Evolutionary conservation across 1,140 invertebrate genomes (phyloP).

Genomic region (Lasaia peninsularis): DNA sequence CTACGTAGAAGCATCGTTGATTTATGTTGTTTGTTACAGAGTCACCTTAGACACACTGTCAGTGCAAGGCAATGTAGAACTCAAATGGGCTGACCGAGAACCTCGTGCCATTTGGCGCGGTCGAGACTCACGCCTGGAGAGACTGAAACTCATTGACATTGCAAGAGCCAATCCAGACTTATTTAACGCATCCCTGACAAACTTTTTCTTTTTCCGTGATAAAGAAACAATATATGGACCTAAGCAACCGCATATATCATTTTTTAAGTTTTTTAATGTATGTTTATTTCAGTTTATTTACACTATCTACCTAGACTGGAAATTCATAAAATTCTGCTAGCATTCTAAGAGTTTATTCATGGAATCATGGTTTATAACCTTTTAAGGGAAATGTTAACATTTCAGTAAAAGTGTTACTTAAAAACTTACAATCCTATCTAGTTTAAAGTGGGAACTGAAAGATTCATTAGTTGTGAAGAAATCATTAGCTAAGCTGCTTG

Average conservation of each 20-base stretch:
- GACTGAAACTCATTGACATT: conserved; percentile 91
- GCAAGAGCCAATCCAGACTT: conserved; percentile 86
- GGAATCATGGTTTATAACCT: too few relatives aligned
- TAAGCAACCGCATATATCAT: conserved; percentile 89
- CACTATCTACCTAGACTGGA: background rate
- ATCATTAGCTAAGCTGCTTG: too few relatives aligned
- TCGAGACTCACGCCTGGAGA: conserved; percentile 89
- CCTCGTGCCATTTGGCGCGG: conserved; percentile 94
- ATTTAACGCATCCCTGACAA: conserved; percentile 95
- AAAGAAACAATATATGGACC: conserved; percentile 92
- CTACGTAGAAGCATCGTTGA: too few relatives aligned
- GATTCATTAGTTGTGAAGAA: too few relatives aligned
- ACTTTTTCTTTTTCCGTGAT: conserved; percentile 97
- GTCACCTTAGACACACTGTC: conserved; percentile 93
- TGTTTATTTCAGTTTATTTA: conserved; percentile 40
- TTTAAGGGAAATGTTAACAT: too few relatives aligned
- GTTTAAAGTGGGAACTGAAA: too few relatives aligned
- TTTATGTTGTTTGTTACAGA: conserved; percentile 72
- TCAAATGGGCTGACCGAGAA: conserved; percentile 86
- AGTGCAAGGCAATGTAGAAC: conserved; percentile 87
- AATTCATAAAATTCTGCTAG: too few relatives aligned
- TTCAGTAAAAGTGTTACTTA: too few relatives aligned
- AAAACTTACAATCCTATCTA: too few relatives aligned
- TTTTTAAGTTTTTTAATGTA: conserved; percentile 97
- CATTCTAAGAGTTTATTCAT: too few relatives aligned